phyloP scores from a whole-genome alignment of 2,888 invertebrate genomes.

The Beris chalybata region DNA sequence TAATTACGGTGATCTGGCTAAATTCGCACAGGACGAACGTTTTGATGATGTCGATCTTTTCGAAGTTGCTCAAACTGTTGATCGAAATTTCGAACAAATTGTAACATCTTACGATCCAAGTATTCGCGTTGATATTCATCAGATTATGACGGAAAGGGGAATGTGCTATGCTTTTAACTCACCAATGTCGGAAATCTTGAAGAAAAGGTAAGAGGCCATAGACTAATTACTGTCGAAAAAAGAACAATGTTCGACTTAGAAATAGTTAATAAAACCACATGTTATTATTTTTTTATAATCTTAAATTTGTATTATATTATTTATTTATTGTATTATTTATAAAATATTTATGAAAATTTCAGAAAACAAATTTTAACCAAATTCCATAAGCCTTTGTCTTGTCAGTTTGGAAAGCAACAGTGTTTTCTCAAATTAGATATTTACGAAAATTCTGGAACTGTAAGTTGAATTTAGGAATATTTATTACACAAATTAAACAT shows the following conservation, averaged over 20 bases:
- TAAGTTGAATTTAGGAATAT: slow-evolving; percentile 36
- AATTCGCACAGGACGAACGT: slow-evolving; percentile 54
- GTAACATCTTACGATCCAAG: slow-evolving; percentile 45
- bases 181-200: slow-evolving; percentile 47
- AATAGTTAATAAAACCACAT: background rate
- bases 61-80: slow-evolving; percentile 48
- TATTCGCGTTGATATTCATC: slow-evolving; percentile 45
- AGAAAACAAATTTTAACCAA: slow-evolving; percentile 42
- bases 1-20: slow-evolving; percentile 53
- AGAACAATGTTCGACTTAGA: background rate
- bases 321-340: background rate
- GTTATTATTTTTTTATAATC: background rate
- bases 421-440: slow-evolving; percentile 54
- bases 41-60: slow-evolving; percentile 56
- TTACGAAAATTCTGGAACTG: slow-evolving; percentile 50
- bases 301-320: background rate
- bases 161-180: slow-evolving; percentile 68
- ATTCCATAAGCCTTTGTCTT: slow-evolving; percentile 45
- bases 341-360: background rate
- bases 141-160: slow-evolving; percentile 67
- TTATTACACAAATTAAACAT: no score
- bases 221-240: background rate
- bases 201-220: slow-evolving; percentile 17
- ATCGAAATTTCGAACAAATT: slow-evolving; percentile 48
- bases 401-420: slow-evolving; percentile 51